A percentile compares a stretch with the other conserved stretches of the same genome.
These are phyloP conservation scores for Venustoraphidia nigricollis DNA, from an alignment of 2,888 invertebrate genomes.

Conservation along the genomic window DNA sequence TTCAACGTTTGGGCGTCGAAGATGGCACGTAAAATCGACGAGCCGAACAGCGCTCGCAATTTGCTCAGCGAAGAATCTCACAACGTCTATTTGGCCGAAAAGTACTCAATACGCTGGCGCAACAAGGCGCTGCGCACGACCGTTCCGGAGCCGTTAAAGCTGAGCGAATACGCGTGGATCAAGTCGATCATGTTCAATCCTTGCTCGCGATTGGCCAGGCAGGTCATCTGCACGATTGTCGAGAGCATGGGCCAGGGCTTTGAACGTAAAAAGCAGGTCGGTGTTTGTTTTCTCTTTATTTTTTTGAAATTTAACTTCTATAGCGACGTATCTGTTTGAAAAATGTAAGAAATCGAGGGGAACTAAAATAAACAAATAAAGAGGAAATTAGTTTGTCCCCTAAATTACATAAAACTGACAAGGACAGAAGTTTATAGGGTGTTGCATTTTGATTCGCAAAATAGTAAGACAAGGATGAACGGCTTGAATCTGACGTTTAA, in stretches of 20 bases:
- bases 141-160: conserved; percentile 39
- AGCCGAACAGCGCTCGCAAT: conserved; percentile 23
- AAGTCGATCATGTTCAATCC: conserved; percentile 86
- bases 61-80: conserved; percentile 13
- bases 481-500: no score
- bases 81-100: conserved; percentile 50
- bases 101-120: conserved; percentile 59
- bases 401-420: no score
- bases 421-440: no score
- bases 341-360: no score
- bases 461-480: no score
- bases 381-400: no score
- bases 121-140: conserved; percentile 17
- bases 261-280: conserved; percentile 50
- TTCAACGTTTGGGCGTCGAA: conserved; percentile 57
- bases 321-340: no score
- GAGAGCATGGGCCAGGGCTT: conserved; percentile 61
- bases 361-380: no score
- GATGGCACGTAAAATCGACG: conserved; percentile 33
- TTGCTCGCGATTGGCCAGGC: conserved; percentile 75
- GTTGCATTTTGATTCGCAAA: no score
- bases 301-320: no score
- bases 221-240: conserved; percentile 78
- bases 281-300: conserved; percentile 8
- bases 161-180: conserved; percentile 68